Conservation (phyloP, 2,888 invertebrate genomes). For the Erebia palarica region DNA sequence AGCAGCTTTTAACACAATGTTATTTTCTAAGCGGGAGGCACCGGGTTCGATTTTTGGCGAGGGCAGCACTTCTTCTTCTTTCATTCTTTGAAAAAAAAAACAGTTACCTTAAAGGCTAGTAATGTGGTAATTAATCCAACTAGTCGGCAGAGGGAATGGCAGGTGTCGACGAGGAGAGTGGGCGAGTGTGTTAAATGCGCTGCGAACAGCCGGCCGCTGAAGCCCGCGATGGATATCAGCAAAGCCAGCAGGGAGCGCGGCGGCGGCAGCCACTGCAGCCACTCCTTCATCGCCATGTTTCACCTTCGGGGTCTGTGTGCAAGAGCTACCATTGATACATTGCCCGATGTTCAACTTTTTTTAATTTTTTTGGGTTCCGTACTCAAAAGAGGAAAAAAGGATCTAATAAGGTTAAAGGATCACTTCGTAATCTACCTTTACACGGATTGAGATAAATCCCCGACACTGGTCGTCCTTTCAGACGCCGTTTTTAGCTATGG, state of each 20-base stretch:
- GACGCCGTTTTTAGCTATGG: neutral
- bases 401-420: too few species aligned
- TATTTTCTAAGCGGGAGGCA: too few species aligned
- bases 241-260: slow-evolving; percentile 90
- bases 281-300: slow-evolving; percentile 89
- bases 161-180: slow-evolving; percentile 95
- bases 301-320: slow-evolving; percentile 24
- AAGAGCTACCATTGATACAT: neutral
- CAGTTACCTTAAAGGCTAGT: slow-evolving; percentile 67
- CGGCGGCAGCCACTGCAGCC: slow-evolving; percentile 87
- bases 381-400: too few species aligned
- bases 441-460: too few species aligned
- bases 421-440: too few species aligned
- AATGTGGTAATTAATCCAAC: slow-evolving; percentile 87
- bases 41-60: too few species aligned
- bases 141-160: slow-evolving; percentile 97
- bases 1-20: too few species aligned
- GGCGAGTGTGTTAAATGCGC: slow-evolving; percentile 96
- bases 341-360: too few species aligned
- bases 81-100: too few species aligned
- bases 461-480: too few species aligned
- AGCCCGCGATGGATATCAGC: slow-evolving; percentile 87
- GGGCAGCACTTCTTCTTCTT: too few species aligned
- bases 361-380: too few species aligned
- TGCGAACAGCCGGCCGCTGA: slow-evolving; percentile 91